Evolutionary conservation across 2,113 vertebrate species (phyloP), one percentile per base, ranked within the genome.

Genomic region (Prionailurus bengalensis): DNA sequence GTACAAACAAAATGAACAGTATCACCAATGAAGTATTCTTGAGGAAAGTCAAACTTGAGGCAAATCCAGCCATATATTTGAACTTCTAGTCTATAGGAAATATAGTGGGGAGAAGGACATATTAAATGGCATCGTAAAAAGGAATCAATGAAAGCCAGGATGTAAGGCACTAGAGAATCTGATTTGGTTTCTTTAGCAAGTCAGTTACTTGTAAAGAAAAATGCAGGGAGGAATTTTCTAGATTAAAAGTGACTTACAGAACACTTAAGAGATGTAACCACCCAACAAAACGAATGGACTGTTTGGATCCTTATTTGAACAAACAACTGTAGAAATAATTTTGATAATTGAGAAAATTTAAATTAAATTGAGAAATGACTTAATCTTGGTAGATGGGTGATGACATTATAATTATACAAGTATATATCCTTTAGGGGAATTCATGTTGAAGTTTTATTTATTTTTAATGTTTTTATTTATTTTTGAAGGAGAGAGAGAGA

Each of bases 261-360:
- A 68, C 31, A 48, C 10, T 1, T 58, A 78, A 63, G 68, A 76
- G 53, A 27, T 1, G 1, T 19, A 89, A 66, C 53, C 39, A 63
- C 21, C 23, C 36, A 51, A 71, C 2, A n/a, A 8, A 66, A 45
- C 8, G 21, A 79, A 66, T 12, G n/a, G 16, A 61, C 21, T 63
- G 0, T 68, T 36, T 70, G 14, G 33, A 66, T 55, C 42, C n/a
- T 78, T 42, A 90, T 58, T 74, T 71, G n/a, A 86, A 42, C 17
- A 87, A 70, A 76, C 25, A 63, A 11, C 16, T 78, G 36, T 31
- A 65, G 71, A 76, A 83, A 63, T 25, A 55, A 84, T 51, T 87
- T 96, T 55, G 48, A 21, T 48, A 58, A 65, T 1, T 88, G 51
- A 94, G 45, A 84, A 91, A 87, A 96, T 48, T 92, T 68, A 71